phyloP scores from a whole-genome alignment of 2,888 invertebrate genomes.

The Cheilosia soror region DNA sequence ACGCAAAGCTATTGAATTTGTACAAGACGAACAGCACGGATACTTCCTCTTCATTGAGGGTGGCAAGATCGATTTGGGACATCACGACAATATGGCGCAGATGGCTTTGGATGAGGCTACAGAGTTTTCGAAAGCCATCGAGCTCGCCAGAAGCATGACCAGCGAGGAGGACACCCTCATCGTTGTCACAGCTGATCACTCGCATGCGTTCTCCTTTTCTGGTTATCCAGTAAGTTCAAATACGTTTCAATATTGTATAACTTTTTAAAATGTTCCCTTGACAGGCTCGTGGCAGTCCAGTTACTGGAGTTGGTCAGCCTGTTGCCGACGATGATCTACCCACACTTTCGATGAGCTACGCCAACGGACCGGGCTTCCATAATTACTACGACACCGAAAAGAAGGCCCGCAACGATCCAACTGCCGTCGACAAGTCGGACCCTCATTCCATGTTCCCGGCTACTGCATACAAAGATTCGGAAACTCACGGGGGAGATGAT shows the following conservation, averaged over 20 bases:
- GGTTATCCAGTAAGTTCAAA: constrained; percentile 87
- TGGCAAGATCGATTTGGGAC: constrained; percentile 83
- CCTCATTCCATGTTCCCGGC: constrained; percentile 85
- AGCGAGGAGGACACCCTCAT: constrained; percentile 89
- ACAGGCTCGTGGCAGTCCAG: constrained; percentile 79
- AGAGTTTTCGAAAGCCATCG: constrained; percentile 90
- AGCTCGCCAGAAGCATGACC: constrained; percentile 87
- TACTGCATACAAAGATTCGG: constrained; percentile 83
- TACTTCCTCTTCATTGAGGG: constrained; percentile 92
- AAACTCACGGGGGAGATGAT: constrained; percentile 92
- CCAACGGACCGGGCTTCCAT: constrained; percentile 89
- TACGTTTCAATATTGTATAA: background rate
- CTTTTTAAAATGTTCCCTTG: background rate
- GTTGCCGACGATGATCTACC: constrained; percentile 85
- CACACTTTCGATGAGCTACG: constrained; percentile 89
- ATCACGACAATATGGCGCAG: constrained; percentile 81
- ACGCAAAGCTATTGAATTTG: constrained; percentile 88
- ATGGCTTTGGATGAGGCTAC: constrained; percentile 84
- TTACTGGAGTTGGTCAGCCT: constrained; percentile 77
- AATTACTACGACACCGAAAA: constrained; percentile 78
- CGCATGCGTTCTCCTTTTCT: constrained; percentile 89
- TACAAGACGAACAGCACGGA: constrained; percentile 88
- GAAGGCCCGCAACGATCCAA: constrained; percentile 80
- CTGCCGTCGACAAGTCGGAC: constrained; percentile 76
- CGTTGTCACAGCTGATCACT: constrained; percentile 92